Conservation (phyloP, 2,888 invertebrate species). For the Heliconius sara region DNA sequence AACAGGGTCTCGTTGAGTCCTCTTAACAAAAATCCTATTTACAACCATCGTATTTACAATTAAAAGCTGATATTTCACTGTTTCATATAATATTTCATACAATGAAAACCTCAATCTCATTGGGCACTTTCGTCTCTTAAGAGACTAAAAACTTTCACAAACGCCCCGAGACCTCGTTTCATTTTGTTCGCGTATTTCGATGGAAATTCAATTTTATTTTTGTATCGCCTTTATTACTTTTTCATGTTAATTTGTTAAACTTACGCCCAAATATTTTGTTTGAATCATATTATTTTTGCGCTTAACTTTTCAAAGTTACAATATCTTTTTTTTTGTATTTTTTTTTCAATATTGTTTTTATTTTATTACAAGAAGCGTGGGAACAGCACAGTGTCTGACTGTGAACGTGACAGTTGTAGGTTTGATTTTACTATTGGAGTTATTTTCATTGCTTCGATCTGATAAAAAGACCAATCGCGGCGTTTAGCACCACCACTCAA, state of each 20-base stretch:
- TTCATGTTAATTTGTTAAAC: slow-evolving; percentile 28
- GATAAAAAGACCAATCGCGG: no score
- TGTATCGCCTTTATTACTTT: slow-evolving; percentile 39
- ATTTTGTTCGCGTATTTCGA: slow-evolving; percentile 40
- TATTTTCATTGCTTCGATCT: no score
- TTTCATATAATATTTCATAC: background rate
- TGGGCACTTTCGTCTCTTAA: slow-evolving; percentile 64
- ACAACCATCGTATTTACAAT: background rate
- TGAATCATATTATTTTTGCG: slow-evolving; percentile 10
- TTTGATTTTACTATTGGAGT: no score
- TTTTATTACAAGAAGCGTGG: no score
- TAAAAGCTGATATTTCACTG: background rate
- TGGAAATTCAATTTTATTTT: slow-evolving; percentile 41
- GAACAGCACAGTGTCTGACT: no score
- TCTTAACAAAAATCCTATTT: background rate
- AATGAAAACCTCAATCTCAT: slow-evolving; percentile 41
- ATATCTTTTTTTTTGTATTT: background rate
- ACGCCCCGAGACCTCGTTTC: slow-evolving; percentile 47
- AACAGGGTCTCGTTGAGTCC: background rate
- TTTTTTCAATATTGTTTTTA: no score
- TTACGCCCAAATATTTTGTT: slow-evolving; percentile 22
- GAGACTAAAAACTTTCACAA: slow-evolving; percentile 66
- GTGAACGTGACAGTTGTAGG: no score
- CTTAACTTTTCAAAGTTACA: background rate
- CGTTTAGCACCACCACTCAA: no score